Evolutionary conservation across 1,140 invertebrate species (phyloP).

Genomic region (Portunus trituberculatus): DNA sequence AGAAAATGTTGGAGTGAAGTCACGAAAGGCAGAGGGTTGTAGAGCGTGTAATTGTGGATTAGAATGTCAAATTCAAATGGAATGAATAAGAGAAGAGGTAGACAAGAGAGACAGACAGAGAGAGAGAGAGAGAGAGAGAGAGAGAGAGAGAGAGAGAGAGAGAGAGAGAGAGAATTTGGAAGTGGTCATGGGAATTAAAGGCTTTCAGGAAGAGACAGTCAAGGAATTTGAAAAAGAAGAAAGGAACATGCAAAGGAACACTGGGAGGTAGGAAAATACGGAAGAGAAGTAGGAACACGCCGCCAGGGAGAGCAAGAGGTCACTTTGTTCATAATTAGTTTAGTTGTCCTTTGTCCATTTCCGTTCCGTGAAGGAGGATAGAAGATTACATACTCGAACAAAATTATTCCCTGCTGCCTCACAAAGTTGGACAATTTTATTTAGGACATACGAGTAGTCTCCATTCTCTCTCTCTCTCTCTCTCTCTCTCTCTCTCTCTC

Average conservation of each 20-base stretch:
- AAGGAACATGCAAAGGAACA: too few relatives aligned
- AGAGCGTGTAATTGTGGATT: not conserved
- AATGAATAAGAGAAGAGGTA: not conserved
- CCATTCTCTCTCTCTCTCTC: not conserved
- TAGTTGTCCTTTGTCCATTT: not conserved
- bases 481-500: slow-evolving; percentile 20
- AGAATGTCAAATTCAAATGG: not conserved
- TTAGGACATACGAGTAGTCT: not conserved
- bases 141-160: too few relatives aligned
- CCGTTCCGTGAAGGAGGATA: not conserved
- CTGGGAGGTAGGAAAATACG: too few relatives aligned
- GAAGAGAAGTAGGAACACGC: too few relatives aligned
- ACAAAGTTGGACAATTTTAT: not conserved
- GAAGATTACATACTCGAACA: not conserved
- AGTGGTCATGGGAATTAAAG: not conserved
- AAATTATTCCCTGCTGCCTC: not conserved
- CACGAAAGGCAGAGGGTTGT: not conserved
- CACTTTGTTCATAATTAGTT: not conserved
- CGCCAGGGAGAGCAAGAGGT: not conserved
- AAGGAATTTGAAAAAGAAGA: not conserved
- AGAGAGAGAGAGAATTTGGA: not conserved
- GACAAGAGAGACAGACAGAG: not conserved
- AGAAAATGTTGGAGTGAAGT: not conserved
- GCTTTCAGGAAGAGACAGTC: not conserved
- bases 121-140: slow-evolving; percentile 7